Conservation (phyloP, 2,888 invertebrate species). For the Hydraecia micacea region DNA sequence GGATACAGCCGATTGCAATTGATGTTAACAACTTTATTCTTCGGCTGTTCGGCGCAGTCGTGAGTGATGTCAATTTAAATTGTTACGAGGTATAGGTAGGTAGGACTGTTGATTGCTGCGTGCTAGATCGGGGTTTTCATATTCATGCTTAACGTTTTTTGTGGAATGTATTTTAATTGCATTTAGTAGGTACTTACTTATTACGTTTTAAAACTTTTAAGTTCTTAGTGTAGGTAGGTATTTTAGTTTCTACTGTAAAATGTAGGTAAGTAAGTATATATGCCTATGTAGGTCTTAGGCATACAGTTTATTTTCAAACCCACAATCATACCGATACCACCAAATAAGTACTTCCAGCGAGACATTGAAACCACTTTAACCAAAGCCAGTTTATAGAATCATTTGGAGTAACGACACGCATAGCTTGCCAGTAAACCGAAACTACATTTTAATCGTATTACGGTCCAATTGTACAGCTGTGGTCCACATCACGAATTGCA, state of each 20-base stretch:
- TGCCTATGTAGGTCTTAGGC: not conserved
- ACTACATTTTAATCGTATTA: conserved; percentile 68
- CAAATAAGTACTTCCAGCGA: conserved; percentile 39
- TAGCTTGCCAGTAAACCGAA: conserved; percentile 56
- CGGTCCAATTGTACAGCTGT: conserved; percentile 57
- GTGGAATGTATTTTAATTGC: not conserved
- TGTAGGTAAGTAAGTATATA: not conserved
- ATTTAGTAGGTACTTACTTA: no score
- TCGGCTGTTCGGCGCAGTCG: conserved; percentile 45
- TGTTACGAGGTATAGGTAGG: conserved; percentile 17
- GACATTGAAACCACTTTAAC: conserved; percentile 51
- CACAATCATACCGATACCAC: conserved; percentile 9
- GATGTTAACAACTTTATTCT: conserved; percentile 68
- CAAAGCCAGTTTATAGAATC: conserved; percentile 66
- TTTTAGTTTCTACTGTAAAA: not conserved
- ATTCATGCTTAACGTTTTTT: conserved; percentile 12
- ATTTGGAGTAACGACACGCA: conserved; percentile 64
- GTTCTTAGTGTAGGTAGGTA: not conserved
- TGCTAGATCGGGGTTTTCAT: not conserved
- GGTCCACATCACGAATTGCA: conserved; percentile 58
- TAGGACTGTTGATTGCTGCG: conserved; percentile 18
- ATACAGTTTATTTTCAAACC: conserved; percentile 9
- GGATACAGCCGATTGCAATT: conserved; percentile 71
- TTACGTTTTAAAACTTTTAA: conserved; percentile 10
- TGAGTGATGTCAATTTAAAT: conserved; percentile 38